Evolutionary conservation across 2,797 vertebrate species (phyloP).

Genomic region (Sylvia borin): DNA sequence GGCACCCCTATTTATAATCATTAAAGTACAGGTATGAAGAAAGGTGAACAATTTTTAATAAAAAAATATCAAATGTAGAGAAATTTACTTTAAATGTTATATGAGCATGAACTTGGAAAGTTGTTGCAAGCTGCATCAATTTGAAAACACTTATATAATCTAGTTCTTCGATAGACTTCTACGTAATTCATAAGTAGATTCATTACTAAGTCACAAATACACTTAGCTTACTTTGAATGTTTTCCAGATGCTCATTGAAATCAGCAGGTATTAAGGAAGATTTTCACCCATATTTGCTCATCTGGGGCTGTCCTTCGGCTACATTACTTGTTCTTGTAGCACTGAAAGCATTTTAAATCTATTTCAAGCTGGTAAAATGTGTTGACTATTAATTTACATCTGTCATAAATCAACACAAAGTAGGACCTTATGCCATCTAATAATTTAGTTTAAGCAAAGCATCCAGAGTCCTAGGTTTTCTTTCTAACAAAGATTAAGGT

Average conservation of each 20-base stretch:
- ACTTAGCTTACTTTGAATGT: background rate
- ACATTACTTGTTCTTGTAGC: background rate
- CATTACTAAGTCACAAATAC: background rate
- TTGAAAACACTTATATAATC: background rate
- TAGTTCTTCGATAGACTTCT: background rate
- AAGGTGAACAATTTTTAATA: background rate
- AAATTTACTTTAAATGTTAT: background rate
- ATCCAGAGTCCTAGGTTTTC: background rate
- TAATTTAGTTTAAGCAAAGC: background rate
- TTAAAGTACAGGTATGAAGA: background rate
- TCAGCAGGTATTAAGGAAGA: background rate
- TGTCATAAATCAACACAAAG: background rate
- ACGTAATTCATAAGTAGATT: background rate
- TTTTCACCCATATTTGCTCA: background rate
- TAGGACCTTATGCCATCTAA: background rate
- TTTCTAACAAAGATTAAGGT: background rate
- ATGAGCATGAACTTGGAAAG: background rate
- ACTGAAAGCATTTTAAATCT: background rate
- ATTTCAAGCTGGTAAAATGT: background rate
- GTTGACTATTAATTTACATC: background rate
- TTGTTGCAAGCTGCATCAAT: background rate
- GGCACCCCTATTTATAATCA: background rate
- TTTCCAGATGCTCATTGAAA: background rate
- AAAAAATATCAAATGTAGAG: background rate
- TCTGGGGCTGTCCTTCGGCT: background rate